Conservation (phyloP, 1,140 invertebrate genomes). For the Catajapyx aquilonaris region DNA sequence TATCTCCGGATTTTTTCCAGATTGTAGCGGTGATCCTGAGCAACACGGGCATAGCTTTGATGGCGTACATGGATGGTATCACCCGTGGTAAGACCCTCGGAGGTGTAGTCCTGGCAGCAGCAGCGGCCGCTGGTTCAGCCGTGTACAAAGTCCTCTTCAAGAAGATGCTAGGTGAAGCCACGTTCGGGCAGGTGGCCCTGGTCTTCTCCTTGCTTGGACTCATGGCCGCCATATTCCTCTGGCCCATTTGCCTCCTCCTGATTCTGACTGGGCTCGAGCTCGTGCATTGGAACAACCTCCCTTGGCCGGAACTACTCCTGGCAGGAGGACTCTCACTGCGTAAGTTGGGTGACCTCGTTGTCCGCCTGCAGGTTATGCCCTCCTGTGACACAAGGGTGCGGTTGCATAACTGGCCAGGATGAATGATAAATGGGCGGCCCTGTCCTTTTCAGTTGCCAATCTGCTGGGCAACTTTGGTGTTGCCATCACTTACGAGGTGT, state of each 20-base stretch:
- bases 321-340: constrained; percentile 55
- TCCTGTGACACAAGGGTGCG: constrained; percentile 3
- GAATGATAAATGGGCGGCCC: no score
- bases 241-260: constrained; percentile 62
- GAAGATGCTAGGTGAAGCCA: constrained; percentile 76
- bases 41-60: constrained; percentile 76
- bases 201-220: constrained; percentile 72
- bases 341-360: constrained; percentile 22
- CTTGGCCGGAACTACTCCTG: constrained; percentile 54
- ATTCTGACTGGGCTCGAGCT: constrained; percentile 67
- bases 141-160: constrained; percentile 84
- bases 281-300: constrained; percentile 49
- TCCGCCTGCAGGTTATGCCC: background rate
- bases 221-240: constrained; percentile 58
- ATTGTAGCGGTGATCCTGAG: constrained; percentile 87
- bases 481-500: constrained; percentile 74
- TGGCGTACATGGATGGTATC: constrained; percentile 90
- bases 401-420: no score
- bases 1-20: no score
- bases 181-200: constrained; percentile 62
- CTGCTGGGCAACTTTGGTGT: constrained; percentile 77
- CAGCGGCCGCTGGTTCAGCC: constrained; percentile 69
- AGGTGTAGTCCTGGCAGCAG: constrained; percentile 71
- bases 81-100: constrained; percentile 71
- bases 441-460: constrained; percentile 54